Evolutionary conservation across 1,140 invertebrate genomes (phyloP), one percentile per base, ranked within the genome.

Genomic region (Zaprionus ornatus): DNA sequence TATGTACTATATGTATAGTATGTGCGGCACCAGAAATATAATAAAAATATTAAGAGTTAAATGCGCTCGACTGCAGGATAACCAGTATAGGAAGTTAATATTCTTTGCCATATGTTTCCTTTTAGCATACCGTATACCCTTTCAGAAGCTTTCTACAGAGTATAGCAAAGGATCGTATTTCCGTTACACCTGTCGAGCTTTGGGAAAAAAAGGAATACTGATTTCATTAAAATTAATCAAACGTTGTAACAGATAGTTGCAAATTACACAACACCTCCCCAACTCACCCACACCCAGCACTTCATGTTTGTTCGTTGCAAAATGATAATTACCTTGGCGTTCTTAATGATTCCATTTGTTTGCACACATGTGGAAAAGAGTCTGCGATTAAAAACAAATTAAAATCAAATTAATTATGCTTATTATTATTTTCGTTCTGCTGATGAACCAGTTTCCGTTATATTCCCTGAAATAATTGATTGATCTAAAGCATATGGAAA

Each of bases 141-240:
- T 15, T 1, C 50, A 23, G 12, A 23, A 25, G 7, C 15, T 17
- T 13, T 15, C 17, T 12, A 23, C 0, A 50, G 45, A 19, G 45
- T 59, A 35, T 59, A 4, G 7, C 37, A 59, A 59, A 13, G 37
- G 15, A 19, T 17, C 0, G 40, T 15, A 19, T 65, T 55, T 27
- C n/a, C 29, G 19, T 35, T 68, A 29, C 65, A 29, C 21, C 15
- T 17, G 32, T 27, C 19, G 5, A 50, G 19, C 45, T 50, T 19
- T 3, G 45, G 10, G 6, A 50, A 50, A 50, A 45, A 21, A 50
- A 0, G 40, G 19, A 45, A 32, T 70, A 54, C 40, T 70, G 73
- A 81, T 77, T 78, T 68, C 68, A 85, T 79, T 74, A 65, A 84
- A 86, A 87, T 86, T 86, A 86, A 86, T 86, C 83, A 85, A 82